Evolutionary conservation across 2,113 vertebrate species (phyloP), one percentile per base, ranked within the genome.

Genomic region (Tympanuchus pallidicinctus): DNA sequence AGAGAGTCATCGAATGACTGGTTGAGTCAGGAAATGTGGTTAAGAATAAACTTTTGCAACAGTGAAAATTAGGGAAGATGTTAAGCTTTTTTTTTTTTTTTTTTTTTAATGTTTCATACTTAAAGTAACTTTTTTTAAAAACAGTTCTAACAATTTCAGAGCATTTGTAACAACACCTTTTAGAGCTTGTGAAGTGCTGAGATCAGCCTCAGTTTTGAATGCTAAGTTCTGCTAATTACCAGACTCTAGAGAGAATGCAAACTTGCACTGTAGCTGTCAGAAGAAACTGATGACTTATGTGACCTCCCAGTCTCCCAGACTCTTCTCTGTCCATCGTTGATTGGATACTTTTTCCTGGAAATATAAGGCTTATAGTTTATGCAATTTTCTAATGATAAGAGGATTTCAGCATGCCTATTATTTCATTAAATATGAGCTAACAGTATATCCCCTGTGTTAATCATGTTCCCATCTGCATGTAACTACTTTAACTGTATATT

Each of bases 381-480:
- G 5, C 76, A 4, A 74, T 90, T 95, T 94, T 85, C 66, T 85
- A 74, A 42, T 80, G 56, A 89, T 93, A 79, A 88, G 24, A 82
- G 48, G 17, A 34, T 82, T 85, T 92, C 73, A 43, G 54, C 56
- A 48, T 61, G 59, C 16, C n/a, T 82, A 16, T 11, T 63, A 21
- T 50, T 90, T 63, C 61, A 77, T 87, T 88, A 76, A 76, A 54
- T 38, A 57, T 65, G 57, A 90, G 65, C 66, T 89, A 86, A 86
- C 34, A 81, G 8, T 82, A 75, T 84, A 93, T 81, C 52, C 59
- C 52, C 10, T 73, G 74, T 78, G 61, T 86, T 89, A 80, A 83
- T 77, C 78, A 54, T 86, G 69, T 91, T 96, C 57, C 88, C 73
- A 92, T 92, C 86, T 97, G 95, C 92, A 89, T 93, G 81, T 72